Percentiles rank a stretch among this genome's conserved stretches.
These are phyloP conservation scores for Gymnogyps californianus DNA, from an alignment of 2,113 vertebrate species.

Conservation along the genomic window DNA sequence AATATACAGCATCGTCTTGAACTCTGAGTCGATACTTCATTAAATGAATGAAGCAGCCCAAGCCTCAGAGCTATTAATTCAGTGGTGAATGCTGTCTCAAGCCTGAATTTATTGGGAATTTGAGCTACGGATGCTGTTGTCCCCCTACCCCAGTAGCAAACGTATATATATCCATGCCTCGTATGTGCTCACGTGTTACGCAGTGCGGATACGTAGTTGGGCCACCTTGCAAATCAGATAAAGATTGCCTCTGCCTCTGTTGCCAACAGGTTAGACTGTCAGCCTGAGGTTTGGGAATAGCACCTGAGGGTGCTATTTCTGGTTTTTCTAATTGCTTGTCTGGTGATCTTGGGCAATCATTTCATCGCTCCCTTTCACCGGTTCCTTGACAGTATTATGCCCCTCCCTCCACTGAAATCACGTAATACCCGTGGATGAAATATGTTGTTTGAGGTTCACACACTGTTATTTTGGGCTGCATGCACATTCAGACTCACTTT, in stretches of 20 bases:
- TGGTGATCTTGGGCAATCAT: not conserved
- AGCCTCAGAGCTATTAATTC: not conserved
- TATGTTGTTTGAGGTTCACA: not conserved
- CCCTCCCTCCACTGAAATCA: not conserved
- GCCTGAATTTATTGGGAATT: not conserved
- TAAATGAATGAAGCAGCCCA: not conserved
- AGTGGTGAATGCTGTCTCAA: not conserved
- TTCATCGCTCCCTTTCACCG: not conserved
- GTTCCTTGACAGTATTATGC: not conserved
- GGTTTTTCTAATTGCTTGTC: not conserved
- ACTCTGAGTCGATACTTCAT: not conserved
- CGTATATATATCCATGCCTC: accelerated
- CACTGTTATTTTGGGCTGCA: not conserved
- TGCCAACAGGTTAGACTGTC: not conserved
- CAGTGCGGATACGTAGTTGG: too few relatives aligned
- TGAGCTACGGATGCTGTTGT: not conserved
- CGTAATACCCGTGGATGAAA: not conserved
- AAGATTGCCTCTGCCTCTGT: not conserved
- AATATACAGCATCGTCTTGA: not conserved
- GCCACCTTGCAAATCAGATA: not conserved
- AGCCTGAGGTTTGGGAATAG: not conserved
- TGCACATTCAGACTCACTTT: not conserved
- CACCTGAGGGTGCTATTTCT: not conserved
- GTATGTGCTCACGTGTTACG: accelerated
- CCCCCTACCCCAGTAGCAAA: not conserved